A percentile compares a stretch with the other conserved stretches of the same genome.
Evolutionary conservation across 2,113 vertebrate species (phyloP).

Genomic region (Colinus virginianus): DNA sequence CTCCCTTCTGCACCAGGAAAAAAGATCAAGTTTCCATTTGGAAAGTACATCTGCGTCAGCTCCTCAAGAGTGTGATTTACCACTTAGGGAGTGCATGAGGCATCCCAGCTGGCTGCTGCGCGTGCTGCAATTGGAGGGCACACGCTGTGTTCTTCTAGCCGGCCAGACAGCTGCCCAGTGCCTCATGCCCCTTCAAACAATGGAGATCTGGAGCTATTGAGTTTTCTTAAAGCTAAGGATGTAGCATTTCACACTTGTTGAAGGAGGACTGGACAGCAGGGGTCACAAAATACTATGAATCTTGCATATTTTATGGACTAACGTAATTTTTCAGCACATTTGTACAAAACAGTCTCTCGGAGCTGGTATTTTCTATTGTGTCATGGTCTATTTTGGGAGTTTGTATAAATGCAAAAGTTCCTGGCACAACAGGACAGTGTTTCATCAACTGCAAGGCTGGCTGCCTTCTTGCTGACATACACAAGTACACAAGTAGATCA

Average conservation of each 20-base stretch:
- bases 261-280: not conserved
- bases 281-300: not conserved
- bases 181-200: accelerated
- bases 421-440: not conserved
- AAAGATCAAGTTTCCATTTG: not conserved
- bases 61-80: not conserved
- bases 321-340: not conserved
- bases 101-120: not conserved
- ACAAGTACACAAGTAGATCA: not conserved
- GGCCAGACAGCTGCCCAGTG: not conserved
- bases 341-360: not conserved
- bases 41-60: not conserved
- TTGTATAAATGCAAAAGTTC: constrained; percentile 16
- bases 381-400: constrained; percentile 48
- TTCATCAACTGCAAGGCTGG: not conserved
- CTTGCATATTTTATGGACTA: not conserved
- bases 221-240: not conserved
- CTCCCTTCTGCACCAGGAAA: not conserved
- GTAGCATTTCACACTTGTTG: not conserved
- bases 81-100: not conserved
- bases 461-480: not conserved
- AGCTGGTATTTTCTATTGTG: constrained; percentile 46
- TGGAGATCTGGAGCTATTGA: not conserved
- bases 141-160: not conserved
- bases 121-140: not conserved